Base-by-base conservation (phyloP, 2,113 vertebrate species). In the Poeciliopsis retropinna region DNA sequence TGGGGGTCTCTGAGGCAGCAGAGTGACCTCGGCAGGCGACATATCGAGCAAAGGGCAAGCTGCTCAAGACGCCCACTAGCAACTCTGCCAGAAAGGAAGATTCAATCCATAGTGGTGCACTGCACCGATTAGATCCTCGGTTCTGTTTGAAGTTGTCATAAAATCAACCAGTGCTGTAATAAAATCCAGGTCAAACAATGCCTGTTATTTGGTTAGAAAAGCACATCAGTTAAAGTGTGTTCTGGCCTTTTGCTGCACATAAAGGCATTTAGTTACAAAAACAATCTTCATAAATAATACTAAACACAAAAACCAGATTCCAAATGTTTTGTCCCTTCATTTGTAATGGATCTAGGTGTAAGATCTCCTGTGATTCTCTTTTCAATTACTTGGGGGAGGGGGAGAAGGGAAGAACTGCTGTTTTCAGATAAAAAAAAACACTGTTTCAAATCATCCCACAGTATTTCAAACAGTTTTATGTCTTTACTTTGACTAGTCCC, bases 21-120 rank as follows among this genome's bases (percentile, higher is more conserved):
- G 70, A 79, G 73, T 90, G 91, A 93, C 92, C 91, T 92, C 88
- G 86, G 72, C 81, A 41, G 82, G 80, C 67, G 72, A 88, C 78
- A 73, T 85, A 85, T 85, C n/a, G 73, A 86, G 69, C 88, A 85
- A 71, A 79, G 85, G 83, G 73, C 85, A 82, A 77, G 87, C 74
- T 62, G 74, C 84, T 91, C 72, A 79, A 87, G 82, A 88, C 81
- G 28, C 79, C 87, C 87, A 89, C 85, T 62, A 74, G 85, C 78
- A 76, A 75, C 63, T 34, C 60, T 60, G 63, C 72, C 37, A 63
- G 67, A 41, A 67, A 47, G 14, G 57, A 47, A 65, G 70, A 12
- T 73, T 78, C 13, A 54, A 29, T 75, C 64, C 63, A 80, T 29
- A 66, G 28, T 13, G 2, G 9, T 83, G 75, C 72, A 13, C 65